Percentiles rank a stretch among this genome's conserved stretches.
Conservation (phyloP, 2,888 invertebrate species). For the Drosophila pseudotakahashii region DNA sequence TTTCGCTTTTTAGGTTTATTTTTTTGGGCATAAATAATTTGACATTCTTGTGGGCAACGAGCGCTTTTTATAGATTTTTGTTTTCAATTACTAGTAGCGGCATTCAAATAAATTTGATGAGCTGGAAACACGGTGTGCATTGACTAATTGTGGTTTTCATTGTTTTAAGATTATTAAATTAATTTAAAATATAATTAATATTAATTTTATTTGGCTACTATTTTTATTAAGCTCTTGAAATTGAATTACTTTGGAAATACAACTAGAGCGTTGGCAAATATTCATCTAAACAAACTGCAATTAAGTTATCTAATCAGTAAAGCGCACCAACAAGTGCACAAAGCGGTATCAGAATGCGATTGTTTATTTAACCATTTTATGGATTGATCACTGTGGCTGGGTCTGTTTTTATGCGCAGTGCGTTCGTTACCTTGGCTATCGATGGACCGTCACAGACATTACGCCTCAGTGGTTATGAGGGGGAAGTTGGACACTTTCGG, state of each 20-base stretch:
- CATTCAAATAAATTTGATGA: constrained; percentile 17
- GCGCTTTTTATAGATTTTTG: constrained; percentile 11
- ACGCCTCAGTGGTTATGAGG: constrained; percentile 32
- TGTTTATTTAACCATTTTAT: constrained; percentile 4
- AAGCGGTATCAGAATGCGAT: neutral
- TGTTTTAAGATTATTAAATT: neutral
- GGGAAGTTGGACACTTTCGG: constrained; percentile 1
- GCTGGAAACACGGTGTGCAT: constrained; percentile 14
- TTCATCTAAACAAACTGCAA: constrained; percentile 1
- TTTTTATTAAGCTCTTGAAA: neutral
- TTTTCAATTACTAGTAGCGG: constrained; percentile 26
- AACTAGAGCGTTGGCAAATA: neutral
- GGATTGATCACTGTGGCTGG: constrained; percentile 9
- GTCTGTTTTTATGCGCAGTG: constrained; percentile 19
- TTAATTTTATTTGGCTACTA: neutral
- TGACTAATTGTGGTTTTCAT: neutral
- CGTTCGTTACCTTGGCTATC: constrained; percentile 32
- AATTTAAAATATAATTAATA: neutral
- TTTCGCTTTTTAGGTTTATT: constrained; percentile 4
- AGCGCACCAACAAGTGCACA: neutral
- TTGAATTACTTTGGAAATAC: neutral
- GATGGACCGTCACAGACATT: constrained; percentile 11
- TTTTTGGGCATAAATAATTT: constrained; percentile 14
- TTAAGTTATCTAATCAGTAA: constrained; percentile 17
- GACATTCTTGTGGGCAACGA: constrained; percentile 13